Evolutionary conservation across 2,113 vertebrate species (phyloP), one percentile per base, ranked within the genome.

Genomic region (Ailurus styani): DNA sequence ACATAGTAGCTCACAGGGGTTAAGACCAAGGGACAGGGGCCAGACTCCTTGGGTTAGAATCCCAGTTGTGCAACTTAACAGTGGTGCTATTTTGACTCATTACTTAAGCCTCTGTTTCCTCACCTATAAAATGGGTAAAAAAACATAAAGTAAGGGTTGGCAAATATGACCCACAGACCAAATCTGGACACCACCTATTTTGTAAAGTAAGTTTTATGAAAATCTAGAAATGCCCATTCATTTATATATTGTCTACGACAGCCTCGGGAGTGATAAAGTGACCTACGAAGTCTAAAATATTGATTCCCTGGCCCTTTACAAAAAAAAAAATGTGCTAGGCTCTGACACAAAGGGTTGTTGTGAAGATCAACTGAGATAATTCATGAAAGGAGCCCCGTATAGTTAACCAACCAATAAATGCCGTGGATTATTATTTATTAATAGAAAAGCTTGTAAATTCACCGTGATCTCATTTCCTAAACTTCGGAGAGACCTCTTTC

Each of bases 361-460:
- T 89, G 54, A 95, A 73, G 47, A 95, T 78, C 50, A 93, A 90
- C 66, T 75, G 42, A 81, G 83, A 96, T 62, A 25, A 82, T 31
- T 92, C 68, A 64, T 31, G 9, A 40, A 88, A 91, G 42, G 45
- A 68, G 27, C 25, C 72, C 25, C 42, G 47, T 31, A 81, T 11
- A 72, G 21, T 70, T 94, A 93, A 96, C 40, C 20, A 95, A 68
- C 25, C 25, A 88, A 29, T 68, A 54, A 72, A 29, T n/a, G 37
- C 37, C 27, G 82, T 55, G 29, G 3, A 82, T 81, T 78, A 14
- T 70, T 70, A 94, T 34, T 57, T 73, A 70, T 37, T 68, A 57
- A 72, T 7, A 95, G 83, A 66, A 95, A 72, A 47, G 42, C 31
- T 93, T 95, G 55, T 62, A 87, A 96, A 70, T 45, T 66, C 55